Base-by-base conservation (phyloP, 2,888 invertebrate species). In the Cheilosia soror region DNA sequence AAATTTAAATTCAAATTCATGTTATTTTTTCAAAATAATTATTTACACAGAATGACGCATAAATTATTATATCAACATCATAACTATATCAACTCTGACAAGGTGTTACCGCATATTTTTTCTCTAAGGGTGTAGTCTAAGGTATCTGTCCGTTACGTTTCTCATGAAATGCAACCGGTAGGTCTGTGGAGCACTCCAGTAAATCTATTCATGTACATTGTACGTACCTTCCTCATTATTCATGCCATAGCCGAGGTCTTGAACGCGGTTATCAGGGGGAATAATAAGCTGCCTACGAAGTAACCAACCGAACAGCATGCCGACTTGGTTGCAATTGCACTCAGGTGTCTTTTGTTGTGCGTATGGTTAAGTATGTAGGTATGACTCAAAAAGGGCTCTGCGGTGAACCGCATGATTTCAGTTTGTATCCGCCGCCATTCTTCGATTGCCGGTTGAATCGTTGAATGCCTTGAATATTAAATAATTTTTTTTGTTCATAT, bases 341-440 rank as follows among this genome's bases (percentile, higher is more conserved):
- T 31, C 71, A 63, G 49, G 63, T 65, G 71, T 42, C 63, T 77
- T 62, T 13, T 29, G 15, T 53, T 63, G 29, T 58, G 40, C 66
- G 33, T 58, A 13, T 15, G 25, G 29, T 31, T 20, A 49, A 51
- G 55, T 20, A 20, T 72, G 66, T 20, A 49, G 58, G 58, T 49
- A 71, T 79, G 65, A 65, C 79, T 79, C 79, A 53, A 60, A 66
- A 79, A 79, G 53, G 66, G 72, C 79, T 76, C 51, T 66, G 13
- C 37, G 37, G 37, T 33, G 44, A 40, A 51, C 58, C 65, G 44
- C 72, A 72, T 55, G n/a, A 33, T 37, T 33, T 58, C 33, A 47
- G 11, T 27, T 25, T 37, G 44, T 58, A 69, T 69, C 58, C 69
- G 33, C 42, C 57, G 15, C 25, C 51, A n/a, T 44, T 62, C 62